A percentile compares a stretch with the other conserved stretches of the same genome.
These are phyloP conservation scores for Dendrolimus punctatus DNA, from an alignment of 1,140 invertebrate genomes.

Conservation along the genomic window DNA sequence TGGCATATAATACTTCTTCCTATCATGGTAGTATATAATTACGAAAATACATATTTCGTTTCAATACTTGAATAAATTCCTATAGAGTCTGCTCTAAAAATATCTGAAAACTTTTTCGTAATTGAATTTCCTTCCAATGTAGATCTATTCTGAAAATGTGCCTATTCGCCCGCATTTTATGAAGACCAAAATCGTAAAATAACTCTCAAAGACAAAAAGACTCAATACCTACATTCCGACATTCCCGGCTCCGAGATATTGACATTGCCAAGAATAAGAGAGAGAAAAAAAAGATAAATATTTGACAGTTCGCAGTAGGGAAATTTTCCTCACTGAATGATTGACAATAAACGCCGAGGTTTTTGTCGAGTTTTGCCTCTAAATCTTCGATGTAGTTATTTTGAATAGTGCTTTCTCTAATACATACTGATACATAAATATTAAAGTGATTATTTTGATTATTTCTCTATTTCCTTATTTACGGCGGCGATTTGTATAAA, in stretches of 20 bases:
- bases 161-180: constrained; percentile 30
- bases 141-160: constrained; percentile 8
- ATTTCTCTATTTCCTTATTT: too few species aligned
- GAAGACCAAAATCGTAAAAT: constrained; percentile 36
- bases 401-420: constrained; percentile 16
- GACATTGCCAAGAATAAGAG: constrained; percentile 38
- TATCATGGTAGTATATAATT: too few species aligned
- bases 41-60: too few species aligned
- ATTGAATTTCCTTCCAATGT: too few species aligned
- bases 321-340: constrained; percentile 35
- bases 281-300: constrained; percentile 45
- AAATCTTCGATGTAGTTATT: constrained; percentile 29
- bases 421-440: not conserved
- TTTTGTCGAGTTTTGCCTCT: constrained; percentile 25
- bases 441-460: constrained; percentile 1
- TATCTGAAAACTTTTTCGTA: too few species aligned
- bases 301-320: constrained; percentile 44
- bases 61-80: too few species aligned
- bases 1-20: too few species aligned
- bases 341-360: constrained; percentile 30
- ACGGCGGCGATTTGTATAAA: too few species aligned
- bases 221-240: constrained; percentile 43
- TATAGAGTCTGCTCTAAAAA: too few species aligned
- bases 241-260: constrained; percentile 37
- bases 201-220: constrained; percentile 31